phyloP scores from a whole-genome alignment of 2,113 vertebrate genomes.

The Sprattus sprattus region DNA sequence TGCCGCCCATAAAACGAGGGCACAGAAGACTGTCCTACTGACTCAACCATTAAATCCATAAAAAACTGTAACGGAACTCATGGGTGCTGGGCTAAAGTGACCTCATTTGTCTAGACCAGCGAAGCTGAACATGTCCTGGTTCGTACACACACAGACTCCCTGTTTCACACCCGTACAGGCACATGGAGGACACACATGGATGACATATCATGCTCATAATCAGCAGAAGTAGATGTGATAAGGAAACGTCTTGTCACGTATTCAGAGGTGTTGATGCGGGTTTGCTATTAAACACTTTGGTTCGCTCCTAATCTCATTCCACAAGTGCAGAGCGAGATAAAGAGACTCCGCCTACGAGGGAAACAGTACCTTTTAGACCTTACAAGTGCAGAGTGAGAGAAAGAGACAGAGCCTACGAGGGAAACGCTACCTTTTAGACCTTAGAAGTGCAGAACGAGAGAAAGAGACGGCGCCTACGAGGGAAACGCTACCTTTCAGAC shows the following conservation, averaged over 20 bases:
- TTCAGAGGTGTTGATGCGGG: neutral
- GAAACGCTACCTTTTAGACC: conserved; percentile 55
- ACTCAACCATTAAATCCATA: neutral
- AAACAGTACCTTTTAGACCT: conserved; percentile 55
- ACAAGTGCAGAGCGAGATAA: neutral
- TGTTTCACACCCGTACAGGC: neutral
- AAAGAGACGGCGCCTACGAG: neutral
- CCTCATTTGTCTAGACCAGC: neutral
- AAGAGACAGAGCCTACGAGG: neutral
- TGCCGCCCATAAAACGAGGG: neutral
- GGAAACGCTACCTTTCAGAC: conserved; percentile 55
- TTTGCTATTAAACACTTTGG: neutral
- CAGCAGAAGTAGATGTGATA: neutral
- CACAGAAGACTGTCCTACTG: neutral
- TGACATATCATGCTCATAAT: neutral
- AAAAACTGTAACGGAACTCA: neutral
- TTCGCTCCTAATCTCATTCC: conserved; percentile 13
- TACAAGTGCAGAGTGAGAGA: conserved; percentile 53
- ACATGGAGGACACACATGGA: neutral
- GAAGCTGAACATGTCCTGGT: conserved; percentile 9
- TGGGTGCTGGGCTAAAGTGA: neutral
- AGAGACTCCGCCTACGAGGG: neutral
- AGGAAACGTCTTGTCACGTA: neutral
- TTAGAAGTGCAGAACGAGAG: conserved; percentile 66
- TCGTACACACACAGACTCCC: neutral